Evolutionary conservation across 2,113 vertebrate genomes (phyloP).

Genomic region (Melanostigma gelatinosum): DNA sequence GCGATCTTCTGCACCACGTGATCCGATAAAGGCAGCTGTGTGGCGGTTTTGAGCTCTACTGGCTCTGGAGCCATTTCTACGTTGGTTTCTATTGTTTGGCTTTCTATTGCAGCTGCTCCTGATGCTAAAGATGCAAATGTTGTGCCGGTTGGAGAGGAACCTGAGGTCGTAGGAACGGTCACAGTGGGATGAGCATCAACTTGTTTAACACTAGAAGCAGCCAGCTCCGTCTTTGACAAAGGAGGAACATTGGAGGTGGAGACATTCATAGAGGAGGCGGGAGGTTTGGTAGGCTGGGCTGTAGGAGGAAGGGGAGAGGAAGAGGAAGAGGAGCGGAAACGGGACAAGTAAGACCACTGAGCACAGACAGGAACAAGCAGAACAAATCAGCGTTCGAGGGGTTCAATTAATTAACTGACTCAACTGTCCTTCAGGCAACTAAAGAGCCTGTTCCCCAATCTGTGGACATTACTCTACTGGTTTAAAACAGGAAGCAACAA

Average conservation of each 20-base stretch:
- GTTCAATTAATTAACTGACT: background rate
- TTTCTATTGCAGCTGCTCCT: background rate
- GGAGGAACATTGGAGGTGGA: constrained; percentile 13
- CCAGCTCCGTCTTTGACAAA: background rate
- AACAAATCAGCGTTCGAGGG: background rate
- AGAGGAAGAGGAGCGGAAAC: background rate
- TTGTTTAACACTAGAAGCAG: background rate
- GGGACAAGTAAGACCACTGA: constrained; percentile 6
- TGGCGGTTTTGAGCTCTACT: background rate
- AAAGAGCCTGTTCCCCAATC: background rate
- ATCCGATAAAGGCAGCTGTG: background rate
- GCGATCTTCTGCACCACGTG: background rate
- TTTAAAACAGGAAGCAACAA: background rate
- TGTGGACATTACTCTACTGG: background rate
- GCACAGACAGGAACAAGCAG: constrained; percentile 13
- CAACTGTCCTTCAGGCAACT: background rate
- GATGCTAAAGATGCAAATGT: background rate
- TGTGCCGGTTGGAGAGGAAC: background rate
- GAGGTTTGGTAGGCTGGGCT: constrained; percentile 10
- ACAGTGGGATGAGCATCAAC: background rate
- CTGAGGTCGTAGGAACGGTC: background rate
- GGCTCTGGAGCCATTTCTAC: background rate
- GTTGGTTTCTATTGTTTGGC: background rate
- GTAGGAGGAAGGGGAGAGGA: background rate
- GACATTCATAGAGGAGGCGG: background rate